phyloP scores from a whole-genome alignment of 2,888 invertebrate genomes.

The Electrophaes corylata region DNA sequence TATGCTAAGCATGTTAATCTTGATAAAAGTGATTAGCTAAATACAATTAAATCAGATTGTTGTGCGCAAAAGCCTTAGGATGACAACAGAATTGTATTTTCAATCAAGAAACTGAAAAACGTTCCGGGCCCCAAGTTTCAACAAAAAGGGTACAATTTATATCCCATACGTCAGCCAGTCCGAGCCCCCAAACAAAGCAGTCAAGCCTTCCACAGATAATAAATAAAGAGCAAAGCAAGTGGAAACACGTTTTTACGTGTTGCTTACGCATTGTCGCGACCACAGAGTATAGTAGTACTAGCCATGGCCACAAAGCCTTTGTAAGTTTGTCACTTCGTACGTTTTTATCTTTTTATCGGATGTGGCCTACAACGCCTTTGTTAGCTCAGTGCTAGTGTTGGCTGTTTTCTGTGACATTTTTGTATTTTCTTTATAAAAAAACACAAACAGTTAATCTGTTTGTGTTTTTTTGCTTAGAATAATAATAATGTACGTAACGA shows the following conservation, averaged over 20 bases:
- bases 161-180: slow-evolving; percentile 24
- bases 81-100: not conserved
- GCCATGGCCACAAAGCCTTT: slow-evolving; percentile 37
- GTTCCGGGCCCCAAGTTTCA: slow-evolving; percentile 10
- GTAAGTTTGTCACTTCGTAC: slow-evolving; percentile 45
- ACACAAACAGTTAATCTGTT: too few relatives aligned
- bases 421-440: not conserved
- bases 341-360: slow-evolving; percentile 43
- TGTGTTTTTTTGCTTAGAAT: too few relatives aligned
- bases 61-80: too few relatives aligned
- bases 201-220: slow-evolving; percentile 35
- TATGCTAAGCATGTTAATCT: too few relatives aligned
- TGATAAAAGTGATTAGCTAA: too few relatives aligned
- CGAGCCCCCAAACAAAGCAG: slow-evolving; percentile 33
- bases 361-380: slow-evolving; percentile 29
- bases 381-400: slow-evolving; percentile 28
- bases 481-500: too few relatives aligned
- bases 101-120: slow-evolving; percentile 7
- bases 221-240: slow-evolving; percentile 42
- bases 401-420: not conserved
- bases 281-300: slow-evolving; percentile 28
- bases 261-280: slow-evolving; percentile 49
- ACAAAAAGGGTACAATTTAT: slow-evolving; percentile 27
- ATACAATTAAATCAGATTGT: too few relatives aligned
- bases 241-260: slow-evolving; percentile 48